Evolutionary conservation across 2,888 invertebrate genomes (phyloP).

Genomic region (Lasius fuliginosus): DNA sequence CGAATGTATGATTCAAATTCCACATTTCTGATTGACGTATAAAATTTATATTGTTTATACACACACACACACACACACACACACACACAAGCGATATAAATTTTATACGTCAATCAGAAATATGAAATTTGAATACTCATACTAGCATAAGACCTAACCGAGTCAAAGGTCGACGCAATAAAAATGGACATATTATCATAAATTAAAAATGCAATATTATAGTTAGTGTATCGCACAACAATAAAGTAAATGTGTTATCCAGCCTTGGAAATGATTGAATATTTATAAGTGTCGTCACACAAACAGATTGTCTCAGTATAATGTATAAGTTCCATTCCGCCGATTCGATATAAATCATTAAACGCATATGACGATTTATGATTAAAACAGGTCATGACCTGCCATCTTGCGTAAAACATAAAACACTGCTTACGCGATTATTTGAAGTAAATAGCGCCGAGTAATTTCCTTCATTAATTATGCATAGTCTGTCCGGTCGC

Average conservation of each 20-base stretch:
- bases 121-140: not conserved
- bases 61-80: not conserved
- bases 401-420: slow-evolving; percentile 57
- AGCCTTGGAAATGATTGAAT: slow-evolving; percentile 57
- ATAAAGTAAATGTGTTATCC: not conserved
- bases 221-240: not conserved
- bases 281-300: slow-evolving; percentile 60
- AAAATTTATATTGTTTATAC: not conserved
- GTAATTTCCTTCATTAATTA: slow-evolving; percentile 78
- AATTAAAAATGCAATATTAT: slow-evolving; percentile 10
- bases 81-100: not conserved
- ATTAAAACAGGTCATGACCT: slow-evolving; percentile 78
- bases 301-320: slow-evolving; percentile 35
- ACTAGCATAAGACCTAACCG: not conserved
- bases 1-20: not conserved
- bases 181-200: slow-evolving; percentile 12
- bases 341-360: slow-evolving; percentile 76
- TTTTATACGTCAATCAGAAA: slow-evolving; percentile 8
- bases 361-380: slow-evolving; percentile 63
- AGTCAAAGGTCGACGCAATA: not conserved
- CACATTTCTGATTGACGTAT: slow-evolving; percentile 8
- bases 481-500: not conserved
- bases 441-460: slow-evolving; percentile 73
- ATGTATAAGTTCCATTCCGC: slow-evolving; percentile 60
- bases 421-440: slow-evolving; percentile 19